A percentile compares a stretch with the other conserved stretches of the same genome.
Evolutionary conservation across 2,888 invertebrate genomes (phyloP).

Genomic region (Lepidonotus clava): DNA sequence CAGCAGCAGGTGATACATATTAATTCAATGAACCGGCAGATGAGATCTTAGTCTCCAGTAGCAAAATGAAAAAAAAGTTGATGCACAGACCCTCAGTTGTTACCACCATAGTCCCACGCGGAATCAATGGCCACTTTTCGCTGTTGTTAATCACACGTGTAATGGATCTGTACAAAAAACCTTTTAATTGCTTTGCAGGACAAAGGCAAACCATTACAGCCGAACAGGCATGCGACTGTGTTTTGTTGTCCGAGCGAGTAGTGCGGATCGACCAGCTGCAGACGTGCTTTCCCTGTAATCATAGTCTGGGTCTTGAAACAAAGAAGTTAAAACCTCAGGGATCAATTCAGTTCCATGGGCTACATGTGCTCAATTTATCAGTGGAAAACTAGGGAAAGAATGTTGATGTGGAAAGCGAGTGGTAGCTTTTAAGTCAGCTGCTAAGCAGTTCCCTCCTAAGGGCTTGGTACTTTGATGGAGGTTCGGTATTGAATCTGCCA

Average conservation of each 20-base stretch:
- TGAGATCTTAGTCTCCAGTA: no score
- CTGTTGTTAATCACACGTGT: slow-evolving; percentile 3
- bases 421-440: neutral
- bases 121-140: neutral
- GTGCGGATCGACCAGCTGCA: neutral
- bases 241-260: neutral
- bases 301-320: neutral
- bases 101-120: neutral
- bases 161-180: neutral
- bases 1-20: no score
- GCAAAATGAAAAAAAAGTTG: no score
- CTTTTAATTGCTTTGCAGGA: neutral
- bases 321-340: neutral
- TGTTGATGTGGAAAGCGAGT: neutral
- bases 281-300: neutral
- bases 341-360: neutral
- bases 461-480: no score
- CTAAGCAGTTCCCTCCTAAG: no score
- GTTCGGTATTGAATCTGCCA: no score
- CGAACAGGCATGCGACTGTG: neutral
- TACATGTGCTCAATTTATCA: neutral
- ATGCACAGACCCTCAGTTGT: no score
- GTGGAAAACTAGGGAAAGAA: neutral
- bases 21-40: no score
- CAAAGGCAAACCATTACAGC: slow-evolving; percentile 12